Conservation (phyloP, 2,888 invertebrate genomes). For the Rugalucina vietnamica region DNA sequence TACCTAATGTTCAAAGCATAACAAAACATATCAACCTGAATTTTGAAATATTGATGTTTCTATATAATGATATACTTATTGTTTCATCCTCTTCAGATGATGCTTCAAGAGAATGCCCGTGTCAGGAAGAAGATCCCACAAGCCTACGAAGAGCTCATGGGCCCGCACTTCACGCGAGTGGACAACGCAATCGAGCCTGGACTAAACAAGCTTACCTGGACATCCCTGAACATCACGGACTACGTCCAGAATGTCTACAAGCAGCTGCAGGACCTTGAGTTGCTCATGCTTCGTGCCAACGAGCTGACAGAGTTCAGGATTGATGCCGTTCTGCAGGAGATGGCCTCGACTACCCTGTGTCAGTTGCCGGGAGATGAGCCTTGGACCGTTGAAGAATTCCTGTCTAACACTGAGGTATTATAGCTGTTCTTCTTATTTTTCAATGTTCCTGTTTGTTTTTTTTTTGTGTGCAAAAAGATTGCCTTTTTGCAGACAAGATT, state of each 20-base stretch:
- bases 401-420: constrained; percentile 90
- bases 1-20: no score
- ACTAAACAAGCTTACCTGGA: constrained; percentile 93
- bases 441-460: no score
- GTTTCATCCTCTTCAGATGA: no score
- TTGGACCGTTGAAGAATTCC: constrained; percentile 94
- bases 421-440: no score
- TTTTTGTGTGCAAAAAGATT: no score
- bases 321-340: constrained; percentile 92
- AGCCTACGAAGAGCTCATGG: constrained; percentile 94
- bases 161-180: constrained; percentile 93
- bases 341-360: constrained; percentile 93
- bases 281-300: constrained; percentile 86
- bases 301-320: constrained; percentile 87
- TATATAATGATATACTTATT: no score
- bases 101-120: constrained; percentile 83
- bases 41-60: no score
- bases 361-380: constrained; percentile 92
- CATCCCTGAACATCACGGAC: constrained; percentile 90
- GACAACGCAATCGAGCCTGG: constrained; percentile 90
- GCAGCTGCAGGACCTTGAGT: constrained; percentile 92
- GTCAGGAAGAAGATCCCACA: constrained; percentile 85
- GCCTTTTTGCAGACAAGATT: no score
- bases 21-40: no score
- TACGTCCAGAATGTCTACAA: constrained; percentile 86